Percentiles rank a stretch among this genome's conserved stretches.
These are phyloP conservation scores for Percopsis transmontana DNA, from an alignment of 2,113 vertebrate genomes.

Conservation along the genomic window DNA sequence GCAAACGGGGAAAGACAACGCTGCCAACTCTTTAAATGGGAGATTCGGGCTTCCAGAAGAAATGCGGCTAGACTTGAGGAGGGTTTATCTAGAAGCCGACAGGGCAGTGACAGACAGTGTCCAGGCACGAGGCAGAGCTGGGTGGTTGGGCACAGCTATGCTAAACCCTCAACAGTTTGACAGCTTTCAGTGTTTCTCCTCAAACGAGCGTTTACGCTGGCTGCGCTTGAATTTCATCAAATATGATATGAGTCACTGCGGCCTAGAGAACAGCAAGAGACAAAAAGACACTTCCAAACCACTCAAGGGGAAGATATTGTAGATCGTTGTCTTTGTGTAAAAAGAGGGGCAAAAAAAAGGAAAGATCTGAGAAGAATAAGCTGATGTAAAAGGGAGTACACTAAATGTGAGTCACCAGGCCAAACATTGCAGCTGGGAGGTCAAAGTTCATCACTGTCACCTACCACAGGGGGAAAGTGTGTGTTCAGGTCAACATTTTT, in stretches of 20 bases:
- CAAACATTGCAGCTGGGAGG: constrained; percentile 30
- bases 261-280: constrained; percentile 30
- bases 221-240: constrained; percentile 69
- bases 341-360: constrained; percentile 3
- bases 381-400: constrained; percentile 24
- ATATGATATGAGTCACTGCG: constrained; percentile 62
- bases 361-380: background rate
- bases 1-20: background rate
- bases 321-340: background rate
- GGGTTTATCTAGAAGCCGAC: background rate
- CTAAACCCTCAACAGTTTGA: constrained; percentile 65
- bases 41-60: background rate
- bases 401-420: background rate
- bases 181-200: constrained; percentile 61
- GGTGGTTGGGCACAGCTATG: constrained; percentile 53
- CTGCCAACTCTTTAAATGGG: background rate
- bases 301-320: background rate
- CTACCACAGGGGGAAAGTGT: constrained; percentile 14
- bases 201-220: constrained; percentile 66
- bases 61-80: background rate
- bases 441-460: constrained; percentile 31
- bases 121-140: constrained; percentile 37
- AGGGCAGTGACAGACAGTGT: constrained; percentile 3
- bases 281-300: constrained; percentile 30
- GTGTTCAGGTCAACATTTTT: constrained; percentile 23